These are phyloP conservation scores for Reinhardtius hippoglossoides DNA, from an alignment of 2,113 vertebrate species.

Conservation along the genomic window DNA sequence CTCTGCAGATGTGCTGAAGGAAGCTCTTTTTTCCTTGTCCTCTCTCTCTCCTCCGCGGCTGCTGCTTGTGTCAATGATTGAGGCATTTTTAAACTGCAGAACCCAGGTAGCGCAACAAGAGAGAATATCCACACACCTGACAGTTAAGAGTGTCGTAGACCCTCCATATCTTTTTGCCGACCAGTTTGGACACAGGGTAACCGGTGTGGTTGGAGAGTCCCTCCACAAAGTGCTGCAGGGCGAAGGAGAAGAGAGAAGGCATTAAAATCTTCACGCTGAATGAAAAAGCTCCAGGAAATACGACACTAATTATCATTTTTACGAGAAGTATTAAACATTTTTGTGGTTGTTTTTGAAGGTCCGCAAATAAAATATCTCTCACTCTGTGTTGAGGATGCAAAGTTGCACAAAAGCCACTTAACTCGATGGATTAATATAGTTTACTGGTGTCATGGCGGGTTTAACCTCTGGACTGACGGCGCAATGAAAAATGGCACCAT, in stretches of 20 bases:
- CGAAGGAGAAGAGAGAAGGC: constrained; percentile 23
- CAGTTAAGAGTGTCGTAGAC: constrained; percentile 76
- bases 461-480: too few relatives aligned
- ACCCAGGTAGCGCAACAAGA: too few relatives aligned
- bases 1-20: constrained; percentile 26
- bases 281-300: not conserved
- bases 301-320: constrained; percentile 4
- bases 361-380: not conserved
- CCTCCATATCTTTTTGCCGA: constrained; percentile 67
- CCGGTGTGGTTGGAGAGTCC: constrained; percentile 74
- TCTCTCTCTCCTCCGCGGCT: constrained; percentile 19
- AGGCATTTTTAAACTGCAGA: not conserved
- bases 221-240: constrained; percentile 72
- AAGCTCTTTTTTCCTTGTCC: constrained; percentile 17
- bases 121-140: constrained; percentile 66
- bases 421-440: not conserved
- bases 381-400: not conserved
- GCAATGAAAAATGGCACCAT: constrained; percentile 23
- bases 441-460: not conserved
- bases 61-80: constrained; percentile 1
- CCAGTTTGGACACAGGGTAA: constrained; percentile 66
- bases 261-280: not conserved
- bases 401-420: not conserved
- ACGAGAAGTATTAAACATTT: not conserved
- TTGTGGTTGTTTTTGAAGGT: not conserved